These are phyloP conservation scores for Hypsopygia costalis DNA, from an alignment of 2,888 invertebrate species.

Conservation along the genomic window DNA sequence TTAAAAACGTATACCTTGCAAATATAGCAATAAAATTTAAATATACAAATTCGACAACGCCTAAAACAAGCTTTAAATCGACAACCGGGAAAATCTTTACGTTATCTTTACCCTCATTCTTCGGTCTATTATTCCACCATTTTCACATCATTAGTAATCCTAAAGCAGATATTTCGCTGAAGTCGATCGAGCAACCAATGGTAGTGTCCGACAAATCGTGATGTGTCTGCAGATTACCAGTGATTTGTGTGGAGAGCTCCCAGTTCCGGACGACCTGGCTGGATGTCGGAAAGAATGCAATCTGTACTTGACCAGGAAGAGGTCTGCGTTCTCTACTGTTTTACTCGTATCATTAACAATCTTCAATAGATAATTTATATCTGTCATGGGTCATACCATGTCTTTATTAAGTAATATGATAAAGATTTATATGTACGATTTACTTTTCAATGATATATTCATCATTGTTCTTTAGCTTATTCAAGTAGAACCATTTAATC, in stretches of 20 bases:
- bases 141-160: background rate
- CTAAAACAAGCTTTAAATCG: too few relatives aligned
- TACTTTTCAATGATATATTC: too few relatives aligned
- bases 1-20: too few relatives aligned
- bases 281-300: conserved; percentile 4
- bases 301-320: background rate
- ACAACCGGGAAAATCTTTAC: too few relatives aligned
- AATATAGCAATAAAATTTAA: too few relatives aligned
- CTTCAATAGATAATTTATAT: background rate
- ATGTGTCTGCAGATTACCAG: conserved; percentile 40
- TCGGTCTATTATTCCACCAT: background rate
- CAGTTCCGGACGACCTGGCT: conserved; percentile 19
- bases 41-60: too few relatives aligned
- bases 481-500: too few relatives aligned
- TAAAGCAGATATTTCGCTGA: background rate
- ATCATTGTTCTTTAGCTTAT: too few relatives aligned
- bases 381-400: background rate
- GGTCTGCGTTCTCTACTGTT: background rate
- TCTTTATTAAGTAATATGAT: background rate
- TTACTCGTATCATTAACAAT: background rate
- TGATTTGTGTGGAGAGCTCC: conserved; percentile 38
- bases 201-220: conserved; percentile 28
- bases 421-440: too few relatives aligned
- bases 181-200: conserved; percentile 1
- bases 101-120: background rate